Evolutionary conservation across 2,888 invertebrate species (phyloP).

Genomic region (Scaptomyza tumidula): DNA sequence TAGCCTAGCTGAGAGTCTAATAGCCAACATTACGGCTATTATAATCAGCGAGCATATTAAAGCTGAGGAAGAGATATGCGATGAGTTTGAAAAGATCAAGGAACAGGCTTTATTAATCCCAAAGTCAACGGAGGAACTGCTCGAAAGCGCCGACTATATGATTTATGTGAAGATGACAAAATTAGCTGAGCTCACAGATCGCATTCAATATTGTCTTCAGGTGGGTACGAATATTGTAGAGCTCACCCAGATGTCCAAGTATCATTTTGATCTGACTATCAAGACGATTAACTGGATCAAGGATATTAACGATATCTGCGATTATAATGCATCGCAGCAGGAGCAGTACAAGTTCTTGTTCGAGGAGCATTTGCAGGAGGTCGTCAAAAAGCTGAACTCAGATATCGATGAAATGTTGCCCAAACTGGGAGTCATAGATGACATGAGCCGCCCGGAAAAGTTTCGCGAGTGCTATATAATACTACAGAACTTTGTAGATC

Average conservation of each 20-base stretch:
- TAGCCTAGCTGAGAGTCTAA: conserved; percentile 86
- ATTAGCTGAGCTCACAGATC: conserved; percentile 88
- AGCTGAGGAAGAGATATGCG: conserved; percentile 89
- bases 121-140: conserved; percentile 91
- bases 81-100: conserved; percentile 89
- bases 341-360: conserved; percentile 93
- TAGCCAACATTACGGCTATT: conserved; percentile 87
- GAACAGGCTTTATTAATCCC: conserved; percentile 90
- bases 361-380: conserved; percentile 91
- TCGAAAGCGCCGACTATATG: conserved; percentile 93
- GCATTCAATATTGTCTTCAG: conserved; percentile 88
- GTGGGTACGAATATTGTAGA: conserved; percentile 89
- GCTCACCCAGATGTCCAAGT: conserved; percentile 89
- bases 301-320: conserved; percentile 92
- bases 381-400: conserved; percentile 89
- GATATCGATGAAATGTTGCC: conserved; percentile 90
- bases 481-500: conserved; percentile 90
- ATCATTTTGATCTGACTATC: conserved; percentile 92
- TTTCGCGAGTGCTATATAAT: conserved; percentile 92
- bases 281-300: conserved; percentile 93
- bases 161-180: conserved; percentile 90
- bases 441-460: conserved; percentile 92
- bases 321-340: conserved; percentile 90
- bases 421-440: conserved; percentile 90
- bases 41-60: conserved; percentile 88